A percentile compares a stretch with the other conserved stretches of the same genome.
Evolutionary conservation across 2,888 invertebrate species (phyloP).

Genomic region (Phania funesta): DNA sequence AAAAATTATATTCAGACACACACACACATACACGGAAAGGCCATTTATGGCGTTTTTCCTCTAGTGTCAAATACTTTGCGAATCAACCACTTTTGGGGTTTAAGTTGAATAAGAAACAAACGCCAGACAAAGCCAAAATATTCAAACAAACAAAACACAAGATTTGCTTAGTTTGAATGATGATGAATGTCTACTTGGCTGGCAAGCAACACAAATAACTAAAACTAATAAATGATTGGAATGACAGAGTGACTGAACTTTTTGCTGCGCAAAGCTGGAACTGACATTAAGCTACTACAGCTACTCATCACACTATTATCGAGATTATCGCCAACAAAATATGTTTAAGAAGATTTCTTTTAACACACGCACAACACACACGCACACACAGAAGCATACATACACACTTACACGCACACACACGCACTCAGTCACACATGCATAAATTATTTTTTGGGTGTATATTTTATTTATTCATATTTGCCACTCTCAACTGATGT

Average conservation of each 20-base stretch:
- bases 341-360: constrained; percentile 38
- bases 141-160: neutral
- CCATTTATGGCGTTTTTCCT: constrained; percentile 5
- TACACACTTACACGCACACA: neutral
- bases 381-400: neutral
- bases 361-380: neutral
- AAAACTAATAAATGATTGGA: neutral
- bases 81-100: constrained; percentile 61
- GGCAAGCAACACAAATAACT: constrained; percentile 5
- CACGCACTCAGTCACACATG: neutral
- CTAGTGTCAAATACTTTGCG: constrained; percentile 43
- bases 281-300: constrained; percentile 45
- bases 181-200: constrained; percentile 43
- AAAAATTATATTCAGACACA: neutral
- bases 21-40: neutral
- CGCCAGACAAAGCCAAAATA: constrained; percentile 7
- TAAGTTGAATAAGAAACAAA: constrained; percentile 13
- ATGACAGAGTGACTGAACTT: constrained; percentile 4
- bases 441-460: constrained; percentile 8
- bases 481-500: constrained; percentile 11
- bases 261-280: constrained; percentile 1
- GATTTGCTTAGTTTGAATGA: constrained; percentile 13
- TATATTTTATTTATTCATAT: constrained; percentile 37
- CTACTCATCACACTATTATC: constrained; percentile 63
- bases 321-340: constrained; percentile 55